Evolutionary conservation across 2,797 vertebrate species (phyloP).

Genomic region (Chaenodraco wilsoni): DNA sequence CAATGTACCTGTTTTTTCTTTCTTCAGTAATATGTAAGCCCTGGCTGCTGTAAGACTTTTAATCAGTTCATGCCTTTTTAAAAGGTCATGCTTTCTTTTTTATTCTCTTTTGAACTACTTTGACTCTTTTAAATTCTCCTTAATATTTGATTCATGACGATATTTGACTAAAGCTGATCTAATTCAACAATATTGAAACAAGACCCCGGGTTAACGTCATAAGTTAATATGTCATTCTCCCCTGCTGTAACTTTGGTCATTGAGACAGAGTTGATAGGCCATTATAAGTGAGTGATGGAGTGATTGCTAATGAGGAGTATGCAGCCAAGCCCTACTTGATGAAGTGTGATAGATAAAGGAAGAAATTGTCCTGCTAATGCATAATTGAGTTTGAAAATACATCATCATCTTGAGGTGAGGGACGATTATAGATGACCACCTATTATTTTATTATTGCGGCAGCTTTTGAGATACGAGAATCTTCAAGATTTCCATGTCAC

Average conservation of each 20-base stretch:
- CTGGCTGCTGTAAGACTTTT: slow-evolving; percentile 17
- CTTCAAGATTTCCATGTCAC: slow-evolving; percentile 71
- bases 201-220: slow-evolving; percentile 71
- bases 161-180: slow-evolving; percentile 64
- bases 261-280: slow-evolving; percentile 81
- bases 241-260: slow-evolving; percentile 76
- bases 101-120: slow-evolving; percentile 22
- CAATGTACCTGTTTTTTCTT: slow-evolving; percentile 29
- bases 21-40: slow-evolving; percentile 7
- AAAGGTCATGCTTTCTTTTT: slow-evolving; percentile 24
- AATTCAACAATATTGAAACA: slow-evolving; percentile 68
- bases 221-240: slow-evolving; percentile 84
- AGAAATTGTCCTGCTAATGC: slow-evolving; percentile 78
- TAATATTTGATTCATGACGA: slow-evolving; percentile 56
- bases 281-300: slow-evolving; percentile 85
- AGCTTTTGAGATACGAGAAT: slow-evolving; percentile 59
- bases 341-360: slow-evolving; percentile 83
- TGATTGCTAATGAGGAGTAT: slow-evolving; percentile 79
- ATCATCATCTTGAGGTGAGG: slow-evolving; percentile 72
- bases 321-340: slow-evolving; percentile 75
- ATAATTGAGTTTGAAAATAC: slow-evolving; percentile 84
- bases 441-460: slow-evolving; percentile 73
- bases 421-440: slow-evolving; percentile 71
- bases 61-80: slow-evolving; percentile 27
- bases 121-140: slow-evolving; percentile 37